Conservation (phyloP, 2,113 vertebrate species). For the Rhynchomys soricoides region DNA sequence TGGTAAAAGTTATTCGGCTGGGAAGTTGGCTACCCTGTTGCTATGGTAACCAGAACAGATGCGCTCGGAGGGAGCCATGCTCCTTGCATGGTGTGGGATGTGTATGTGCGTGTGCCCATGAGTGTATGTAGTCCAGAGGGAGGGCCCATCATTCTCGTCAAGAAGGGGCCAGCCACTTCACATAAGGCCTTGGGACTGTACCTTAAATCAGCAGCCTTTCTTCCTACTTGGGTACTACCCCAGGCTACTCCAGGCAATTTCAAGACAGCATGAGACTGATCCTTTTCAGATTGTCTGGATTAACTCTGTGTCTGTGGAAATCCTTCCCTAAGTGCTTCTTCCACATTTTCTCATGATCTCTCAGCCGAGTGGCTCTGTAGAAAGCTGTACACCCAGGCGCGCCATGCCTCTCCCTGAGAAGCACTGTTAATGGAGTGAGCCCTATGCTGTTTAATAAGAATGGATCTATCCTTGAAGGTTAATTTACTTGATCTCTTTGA, state of each 20-base stretch:
- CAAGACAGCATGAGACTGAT: not conserved
- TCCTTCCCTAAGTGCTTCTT: not conserved
- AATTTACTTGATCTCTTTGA: not conserved
- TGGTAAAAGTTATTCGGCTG: slow-evolving; percentile 3
- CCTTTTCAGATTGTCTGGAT: not conserved
- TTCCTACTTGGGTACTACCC: not conserved
- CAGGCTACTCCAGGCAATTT: not conserved
- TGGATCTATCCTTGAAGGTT: not conserved
- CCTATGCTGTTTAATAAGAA: not conserved
- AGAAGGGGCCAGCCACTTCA: not conserved
- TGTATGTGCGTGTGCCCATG: not conserved
- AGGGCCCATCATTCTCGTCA: not conserved
- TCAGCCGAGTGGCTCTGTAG: not conserved
- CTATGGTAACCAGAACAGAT: slow-evolving; percentile 69
- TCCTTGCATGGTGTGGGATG: not conserved
- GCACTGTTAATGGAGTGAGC: not conserved
- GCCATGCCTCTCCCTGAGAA: not conserved
- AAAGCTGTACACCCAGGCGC: rapidly evolving
- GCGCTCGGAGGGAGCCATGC: not conserved
- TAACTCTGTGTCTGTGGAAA: not conserved
- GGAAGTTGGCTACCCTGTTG: slow-evolving; percentile 61
- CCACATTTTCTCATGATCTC: not conserved
- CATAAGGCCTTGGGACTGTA: not conserved
- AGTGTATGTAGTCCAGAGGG: not conserved
- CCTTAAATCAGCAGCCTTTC: not conserved